Percentiles rank a stretch among this genome's conserved stretches.
These are phyloP conservation scores for Ferrisia virgata DNA, from an alignment of 2,888 invertebrate species.

Conservation along the genomic window DNA sequence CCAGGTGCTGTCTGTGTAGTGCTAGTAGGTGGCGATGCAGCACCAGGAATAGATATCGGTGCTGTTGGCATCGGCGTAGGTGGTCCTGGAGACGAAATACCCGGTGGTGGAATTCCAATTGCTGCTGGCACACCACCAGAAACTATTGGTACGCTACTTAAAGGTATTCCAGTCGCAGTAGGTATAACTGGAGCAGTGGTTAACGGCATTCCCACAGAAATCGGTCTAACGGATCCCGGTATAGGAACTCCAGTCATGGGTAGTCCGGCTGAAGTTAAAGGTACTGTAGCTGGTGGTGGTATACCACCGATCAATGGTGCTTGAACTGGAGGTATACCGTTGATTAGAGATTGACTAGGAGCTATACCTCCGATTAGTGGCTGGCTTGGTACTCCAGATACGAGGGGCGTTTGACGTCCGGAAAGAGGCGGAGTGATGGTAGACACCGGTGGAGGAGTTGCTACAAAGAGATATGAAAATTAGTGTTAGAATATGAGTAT, in stretches of 20 bases:
- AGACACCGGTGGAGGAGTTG: background rate
- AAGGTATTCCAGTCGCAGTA: constrained; percentile 25
- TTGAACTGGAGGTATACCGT: constrained; percentile 7
- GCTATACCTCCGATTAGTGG: background rate
- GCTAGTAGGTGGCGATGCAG: constrained; percentile 44
- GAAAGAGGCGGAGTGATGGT: background rate
- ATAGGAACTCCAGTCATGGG: constrained; percentile 48
- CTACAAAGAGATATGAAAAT: background rate
- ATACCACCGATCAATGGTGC: background rate
- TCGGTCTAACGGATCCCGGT: constrained; percentile 8
- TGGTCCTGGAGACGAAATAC: background rate
- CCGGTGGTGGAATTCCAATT: background rate
- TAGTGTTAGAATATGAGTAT: too few species aligned
- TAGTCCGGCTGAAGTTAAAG: background rate
- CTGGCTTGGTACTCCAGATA: background rate
- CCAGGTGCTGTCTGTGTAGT: constrained; percentile 44
- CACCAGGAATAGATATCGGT: constrained; percentile 41
- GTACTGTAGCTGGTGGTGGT: background rate
- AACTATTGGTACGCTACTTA: background rate
- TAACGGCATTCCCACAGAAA: constrained; percentile 42
- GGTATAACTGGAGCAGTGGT: constrained; percentile 34
- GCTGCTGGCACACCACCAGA: background rate
- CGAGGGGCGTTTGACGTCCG: background rate
- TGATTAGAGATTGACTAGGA: background rate
- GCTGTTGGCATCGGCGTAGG: background rate